phyloP scores from a whole-genome alignment of 1,140 invertebrate species.

The Trachelipus rathkii region DNA sequence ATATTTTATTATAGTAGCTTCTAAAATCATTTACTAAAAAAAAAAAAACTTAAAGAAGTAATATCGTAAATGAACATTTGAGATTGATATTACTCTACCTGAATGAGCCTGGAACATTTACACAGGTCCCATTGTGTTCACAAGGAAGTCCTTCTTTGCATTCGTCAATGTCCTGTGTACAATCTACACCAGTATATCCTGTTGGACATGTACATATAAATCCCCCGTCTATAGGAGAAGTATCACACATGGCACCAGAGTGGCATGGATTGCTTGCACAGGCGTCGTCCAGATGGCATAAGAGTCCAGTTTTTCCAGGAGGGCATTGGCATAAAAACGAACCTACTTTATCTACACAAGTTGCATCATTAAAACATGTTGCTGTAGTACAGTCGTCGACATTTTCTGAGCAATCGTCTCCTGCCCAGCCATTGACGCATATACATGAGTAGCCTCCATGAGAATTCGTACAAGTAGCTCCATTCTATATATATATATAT shows the following conservation, averaged over 20 bases:
- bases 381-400: slow-evolving; percentile 89
- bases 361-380: slow-evolving; percentile 93
- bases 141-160: slow-evolving; percentile 90
- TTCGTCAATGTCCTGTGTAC: slow-evolving; percentile 90
- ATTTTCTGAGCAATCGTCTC: slow-evolving; percentile 82
- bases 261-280: slow-evolving; percentile 96
- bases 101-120: slow-evolving; percentile 90
- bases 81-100: slow-evolving; percentile 62
- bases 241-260: slow-evolving; percentile 87
- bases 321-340: slow-evolving; percentile 93
- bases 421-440: slow-evolving; percentile 93
- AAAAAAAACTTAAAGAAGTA: too few relatives aligned
- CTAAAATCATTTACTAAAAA: too few relatives aligned
- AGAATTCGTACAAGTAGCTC: slow-evolving; percentile 88
- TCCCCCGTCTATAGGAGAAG: slow-evolving; percentile 88
- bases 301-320: slow-evolving; percentile 78
- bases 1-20: too few relatives aligned
- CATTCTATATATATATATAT: slow-evolving; percentile 62
- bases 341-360: slow-evolving; percentile 90
- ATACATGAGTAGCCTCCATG: slow-evolving; percentile 88
- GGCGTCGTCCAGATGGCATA: slow-evolving; percentile 93
- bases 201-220: slow-evolving; percentile 89
- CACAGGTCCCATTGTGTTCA: slow-evolving; percentile 87
- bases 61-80: too few relatives aligned
- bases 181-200: slow-evolving; percentile 84